These are phyloP conservation scores for Monochamus alternatus DNA, from an alignment of 2,888 invertebrate species.

Conservation along the genomic window DNA sequence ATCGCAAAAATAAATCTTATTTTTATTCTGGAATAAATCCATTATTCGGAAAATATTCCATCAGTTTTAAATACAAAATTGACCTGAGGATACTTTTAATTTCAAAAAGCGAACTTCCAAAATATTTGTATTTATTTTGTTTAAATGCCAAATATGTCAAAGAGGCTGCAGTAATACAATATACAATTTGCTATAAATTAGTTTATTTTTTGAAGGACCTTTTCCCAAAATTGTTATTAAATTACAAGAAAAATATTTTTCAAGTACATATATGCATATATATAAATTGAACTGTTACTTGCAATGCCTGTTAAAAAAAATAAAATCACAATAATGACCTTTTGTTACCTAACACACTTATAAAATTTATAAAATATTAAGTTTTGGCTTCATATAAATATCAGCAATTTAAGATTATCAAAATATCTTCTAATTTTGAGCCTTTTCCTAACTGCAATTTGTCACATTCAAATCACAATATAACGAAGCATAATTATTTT, in stretches of 20 bases:
- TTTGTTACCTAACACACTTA: not conserved
- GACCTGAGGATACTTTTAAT: too few relatives aligned
- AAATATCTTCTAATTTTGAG: conserved; percentile 42
- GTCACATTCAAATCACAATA: conserved; percentile 35
- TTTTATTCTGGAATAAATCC: too few relatives aligned
- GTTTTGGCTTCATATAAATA: conserved; percentile 21
- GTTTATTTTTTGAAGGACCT: conserved; percentile 62
- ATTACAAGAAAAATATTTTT: conserved; percentile 64
- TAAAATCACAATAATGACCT: conserved; percentile 23
- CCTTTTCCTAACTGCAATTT: conserved; percentile 31
- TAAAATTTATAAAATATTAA: conserved; percentile 15
- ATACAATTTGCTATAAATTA: conserved; percentile 56
- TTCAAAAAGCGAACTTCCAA: too few relatives aligned
- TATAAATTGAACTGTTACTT: conserved; percentile 56
- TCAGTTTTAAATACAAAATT: too few relatives aligned
- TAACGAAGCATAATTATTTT: conserved; percentile 8
- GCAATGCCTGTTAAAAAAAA: conserved; percentile 47
- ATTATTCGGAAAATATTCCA: too few relatives aligned
- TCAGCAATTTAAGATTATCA: conserved; percentile 32
- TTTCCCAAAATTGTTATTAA: conserved; percentile 62
- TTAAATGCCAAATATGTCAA: too few relatives aligned
- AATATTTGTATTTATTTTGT: too few relatives aligned
- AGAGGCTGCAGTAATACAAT: conserved; percentile 4
- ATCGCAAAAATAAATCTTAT: too few relatives aligned
- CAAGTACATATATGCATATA: conserved; percentile 61